These are phyloP conservation scores for Saccostrea cuccullata DNA, from an alignment of 1,140 invertebrate genomes.

Conservation along the genomic window DNA sequence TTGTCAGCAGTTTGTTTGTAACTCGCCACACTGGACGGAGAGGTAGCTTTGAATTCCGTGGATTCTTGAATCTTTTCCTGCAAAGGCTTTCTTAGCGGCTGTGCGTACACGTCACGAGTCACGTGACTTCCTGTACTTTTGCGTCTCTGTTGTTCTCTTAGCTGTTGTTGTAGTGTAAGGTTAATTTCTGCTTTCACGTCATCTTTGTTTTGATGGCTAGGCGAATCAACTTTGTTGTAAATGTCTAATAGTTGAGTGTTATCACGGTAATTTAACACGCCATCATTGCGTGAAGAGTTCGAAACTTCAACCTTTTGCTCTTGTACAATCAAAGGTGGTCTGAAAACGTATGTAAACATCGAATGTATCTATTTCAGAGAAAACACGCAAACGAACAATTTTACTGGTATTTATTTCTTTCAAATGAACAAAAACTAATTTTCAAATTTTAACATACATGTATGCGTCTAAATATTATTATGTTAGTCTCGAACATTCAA, in stretches of 20 bases:
- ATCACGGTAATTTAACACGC: conserved; percentile 34
- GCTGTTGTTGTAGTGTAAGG: conserved; percentile 1
- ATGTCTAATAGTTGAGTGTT: conserved; percentile 28
- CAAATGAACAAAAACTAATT: no score
- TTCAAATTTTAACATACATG: no score
- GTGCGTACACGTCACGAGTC: conserved; percentile 14
- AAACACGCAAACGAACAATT: background rate
- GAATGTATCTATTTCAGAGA: background rate
- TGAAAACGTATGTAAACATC: background rate
- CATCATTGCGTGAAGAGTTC: background rate
- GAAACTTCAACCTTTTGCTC: conserved; percentile 29
- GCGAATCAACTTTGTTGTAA: conserved; percentile 1
- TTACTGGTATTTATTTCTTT: no score
- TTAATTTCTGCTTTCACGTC: conserved; percentile 1
- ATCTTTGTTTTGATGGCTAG: background rate
- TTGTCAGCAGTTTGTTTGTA: conserved; percentile 4
- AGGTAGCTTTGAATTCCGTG: background rate
- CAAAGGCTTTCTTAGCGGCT: background rate
- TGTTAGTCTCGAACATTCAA: no score
- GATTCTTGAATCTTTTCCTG: conserved; percentile 9
- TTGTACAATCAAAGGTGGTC: conserved; percentile 18
- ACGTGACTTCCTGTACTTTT: conserved; percentile 34
- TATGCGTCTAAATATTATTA: no score
- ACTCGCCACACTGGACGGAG: background rate
- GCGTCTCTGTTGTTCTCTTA: conserved; percentile 24